These are phyloP conservation scores for Ophiodon elongatus DNA, from an alignment of 2,113 vertebrate species.

Conservation along the genomic window DNA sequence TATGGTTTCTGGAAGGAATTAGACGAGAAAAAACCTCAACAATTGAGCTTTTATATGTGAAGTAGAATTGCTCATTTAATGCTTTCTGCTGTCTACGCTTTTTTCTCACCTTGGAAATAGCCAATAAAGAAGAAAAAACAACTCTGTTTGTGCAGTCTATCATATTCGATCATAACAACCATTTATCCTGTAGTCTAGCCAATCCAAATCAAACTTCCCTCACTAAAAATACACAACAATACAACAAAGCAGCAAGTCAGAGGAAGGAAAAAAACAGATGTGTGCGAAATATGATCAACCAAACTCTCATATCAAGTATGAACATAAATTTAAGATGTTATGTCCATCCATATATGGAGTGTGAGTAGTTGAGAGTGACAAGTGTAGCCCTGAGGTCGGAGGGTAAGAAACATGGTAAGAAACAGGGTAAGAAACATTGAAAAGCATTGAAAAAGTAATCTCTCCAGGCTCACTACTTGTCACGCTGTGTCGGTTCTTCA, in stretches of 20 bases:
- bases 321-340: conserved; percentile 2
- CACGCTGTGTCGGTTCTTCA: conserved; percentile 34
- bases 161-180: conserved; percentile 50
- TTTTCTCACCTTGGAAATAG: conserved; percentile 52
- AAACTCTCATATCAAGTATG: neutral
- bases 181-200: conserved; percentile 37
- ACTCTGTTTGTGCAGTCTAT: conserved; percentile 36
- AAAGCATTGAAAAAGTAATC: conserved; percentile 40
- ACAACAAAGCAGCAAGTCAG: neutral
- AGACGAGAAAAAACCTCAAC: conserved; percentile 5
- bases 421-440: conserved; percentile 53
- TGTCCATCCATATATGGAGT: conserved; percentile 8
- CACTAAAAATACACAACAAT: neutral
- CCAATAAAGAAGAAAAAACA: conserved; percentile 34
- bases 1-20: conserved; percentile 18
- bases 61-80: conserved; percentile 52
- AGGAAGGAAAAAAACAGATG: neutral
- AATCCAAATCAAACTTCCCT: conserved; percentile 3
- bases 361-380: conserved; percentile 45
- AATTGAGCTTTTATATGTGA: conserved; percentile 23
- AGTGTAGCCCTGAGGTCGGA: conserved; percentile 39
- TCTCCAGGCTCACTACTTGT: conserved; percentile 58
- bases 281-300: neutral
- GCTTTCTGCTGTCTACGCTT: conserved; percentile 33
- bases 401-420: conserved; percentile 53